Conservation (phyloP, 2,888 invertebrate species). For the Tiphia femorata region DNA sequence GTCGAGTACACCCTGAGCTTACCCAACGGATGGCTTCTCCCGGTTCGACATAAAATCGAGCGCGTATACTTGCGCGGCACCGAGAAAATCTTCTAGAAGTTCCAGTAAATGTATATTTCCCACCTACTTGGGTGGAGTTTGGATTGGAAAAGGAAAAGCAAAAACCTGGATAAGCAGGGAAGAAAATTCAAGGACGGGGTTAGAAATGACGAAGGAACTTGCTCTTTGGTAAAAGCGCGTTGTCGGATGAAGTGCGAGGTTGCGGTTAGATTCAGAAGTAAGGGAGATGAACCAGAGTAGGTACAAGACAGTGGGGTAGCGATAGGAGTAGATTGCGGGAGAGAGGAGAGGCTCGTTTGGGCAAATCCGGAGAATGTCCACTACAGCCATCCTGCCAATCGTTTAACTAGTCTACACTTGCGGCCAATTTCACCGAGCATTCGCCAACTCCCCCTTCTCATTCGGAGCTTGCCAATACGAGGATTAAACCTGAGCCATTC, state of each 20-base stretch:
- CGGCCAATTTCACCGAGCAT: slow-evolving; percentile 36
- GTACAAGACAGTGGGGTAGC: not conserved
- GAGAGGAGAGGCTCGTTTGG: not conserved
- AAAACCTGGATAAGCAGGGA: not conserved
- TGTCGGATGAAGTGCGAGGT: too few relatives aligned
- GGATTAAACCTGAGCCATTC: slow-evolving; percentile 34
- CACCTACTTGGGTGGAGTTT: too few relatives aligned
- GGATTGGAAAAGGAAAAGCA: not conserved
- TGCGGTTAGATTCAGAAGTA: too few relatives aligned
- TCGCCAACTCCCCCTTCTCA: slow-evolving; percentile 27
- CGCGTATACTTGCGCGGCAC: slow-evolving; percentile 14
- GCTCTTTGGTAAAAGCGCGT: too few relatives aligned
- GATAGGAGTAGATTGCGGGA: not conserved
- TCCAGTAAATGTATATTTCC: slow-evolving; percentile 27
- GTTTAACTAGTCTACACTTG: slow-evolving; percentile 32
- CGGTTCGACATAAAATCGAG: not conserved
- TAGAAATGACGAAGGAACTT: not conserved
- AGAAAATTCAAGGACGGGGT: too few relatives aligned
- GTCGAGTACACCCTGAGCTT: too few relatives aligned
- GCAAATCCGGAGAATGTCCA: slow-evolving; percentile 21
- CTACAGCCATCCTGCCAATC: slow-evolving; percentile 16
- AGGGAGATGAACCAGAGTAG: too few relatives aligned
- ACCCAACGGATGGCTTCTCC: too few relatives aligned
- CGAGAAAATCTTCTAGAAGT: slow-evolving; percentile 21
- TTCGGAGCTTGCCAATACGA: slow-evolving; percentile 34